Evolutionary conservation across 2,797 vertebrate genomes (phyloP).

Genomic region (Parauchenoglanis ngamensis): DNA sequence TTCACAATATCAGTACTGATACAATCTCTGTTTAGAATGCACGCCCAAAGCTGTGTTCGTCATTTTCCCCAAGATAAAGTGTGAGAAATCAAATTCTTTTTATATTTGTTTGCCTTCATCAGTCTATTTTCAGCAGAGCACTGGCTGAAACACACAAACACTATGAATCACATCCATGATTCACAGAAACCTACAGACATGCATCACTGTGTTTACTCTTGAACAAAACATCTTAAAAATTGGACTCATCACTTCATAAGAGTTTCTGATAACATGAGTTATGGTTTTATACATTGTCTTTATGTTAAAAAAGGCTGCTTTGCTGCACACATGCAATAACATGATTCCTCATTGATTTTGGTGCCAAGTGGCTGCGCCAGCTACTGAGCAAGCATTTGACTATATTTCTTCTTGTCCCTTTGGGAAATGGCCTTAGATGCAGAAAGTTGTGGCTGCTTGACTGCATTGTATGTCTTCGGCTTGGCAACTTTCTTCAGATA

Average conservation of each 20-base stretch:
- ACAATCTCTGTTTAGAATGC: background rate
- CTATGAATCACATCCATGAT: conserved; percentile 27
- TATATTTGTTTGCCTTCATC: background rate
- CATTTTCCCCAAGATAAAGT: conserved; percentile 12
- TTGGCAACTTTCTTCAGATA: background rate
- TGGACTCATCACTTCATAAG: background rate
- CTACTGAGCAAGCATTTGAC: conserved; percentile 6
- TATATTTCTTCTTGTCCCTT: conserved; percentile 3
- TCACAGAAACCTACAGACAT: conserved; percentile 20
- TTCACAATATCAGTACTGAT: background rate
- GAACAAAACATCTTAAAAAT: conserved; percentile 17
- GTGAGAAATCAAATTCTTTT: conserved; percentile 3
- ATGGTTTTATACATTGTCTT: background rate
- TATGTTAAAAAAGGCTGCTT: background rate
- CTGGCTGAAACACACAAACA: background rate
- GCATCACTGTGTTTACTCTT: background rate
- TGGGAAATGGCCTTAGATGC: background rate
- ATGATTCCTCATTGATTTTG: background rate
- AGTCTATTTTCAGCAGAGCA: conserved; percentile 19
- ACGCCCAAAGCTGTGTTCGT: background rate
- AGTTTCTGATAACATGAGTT: background rate
- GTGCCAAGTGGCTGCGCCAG: conserved; percentile 1
- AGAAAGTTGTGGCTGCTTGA: background rate
- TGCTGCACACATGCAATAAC: background rate
- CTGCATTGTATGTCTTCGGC: background rate